Evolutionary conservation across 2,888 invertebrate species (phyloP).

Genomic region (Lampropteryx suffumata): DNA sequence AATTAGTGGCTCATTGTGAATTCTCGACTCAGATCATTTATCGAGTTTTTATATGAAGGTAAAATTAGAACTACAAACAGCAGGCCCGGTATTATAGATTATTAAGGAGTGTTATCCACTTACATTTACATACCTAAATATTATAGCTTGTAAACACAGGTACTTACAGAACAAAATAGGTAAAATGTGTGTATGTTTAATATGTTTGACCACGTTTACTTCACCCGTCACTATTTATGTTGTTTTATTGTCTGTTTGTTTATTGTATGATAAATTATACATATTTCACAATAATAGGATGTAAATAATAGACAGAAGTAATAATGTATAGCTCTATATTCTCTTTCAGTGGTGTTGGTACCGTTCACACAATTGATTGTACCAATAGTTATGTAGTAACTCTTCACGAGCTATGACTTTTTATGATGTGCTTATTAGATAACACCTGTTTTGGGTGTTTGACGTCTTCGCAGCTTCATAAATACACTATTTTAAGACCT

Average conservation of each 20-base stretch:
- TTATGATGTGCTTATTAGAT: not conserved
- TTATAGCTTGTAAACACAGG: too few relatives aligned
- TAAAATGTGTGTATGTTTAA: too few relatives aligned
- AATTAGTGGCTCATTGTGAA: constrained; percentile 48
- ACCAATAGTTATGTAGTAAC: not conserved
- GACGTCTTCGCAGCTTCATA: not conserved
- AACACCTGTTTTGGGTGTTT: not conserved
- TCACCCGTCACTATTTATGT: too few relatives aligned
- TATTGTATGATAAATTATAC: too few relatives aligned
- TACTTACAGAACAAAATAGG: too few relatives aligned
- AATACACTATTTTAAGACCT: not conserved
- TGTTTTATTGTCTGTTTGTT: too few relatives aligned
- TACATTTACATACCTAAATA: too few relatives aligned
- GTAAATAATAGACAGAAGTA: too few relatives aligned
- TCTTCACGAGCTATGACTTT: not conserved
- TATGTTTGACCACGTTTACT: too few relatives aligned
- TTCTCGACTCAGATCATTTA: constrained; percentile 46
- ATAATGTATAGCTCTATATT: too few relatives aligned
- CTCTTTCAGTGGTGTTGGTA: too few relatives aligned
- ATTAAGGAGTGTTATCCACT: not conserved
- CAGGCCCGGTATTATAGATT: not conserved
- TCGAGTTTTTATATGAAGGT: constrained; percentile 41
- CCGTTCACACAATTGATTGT: not conserved
- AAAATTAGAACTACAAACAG: constrained; percentile 38
- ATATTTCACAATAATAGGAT: too few relatives aligned